phyloP scores from a whole-genome alignment of 2,888 invertebrate genomes.

The Hololepta plana region DNA sequence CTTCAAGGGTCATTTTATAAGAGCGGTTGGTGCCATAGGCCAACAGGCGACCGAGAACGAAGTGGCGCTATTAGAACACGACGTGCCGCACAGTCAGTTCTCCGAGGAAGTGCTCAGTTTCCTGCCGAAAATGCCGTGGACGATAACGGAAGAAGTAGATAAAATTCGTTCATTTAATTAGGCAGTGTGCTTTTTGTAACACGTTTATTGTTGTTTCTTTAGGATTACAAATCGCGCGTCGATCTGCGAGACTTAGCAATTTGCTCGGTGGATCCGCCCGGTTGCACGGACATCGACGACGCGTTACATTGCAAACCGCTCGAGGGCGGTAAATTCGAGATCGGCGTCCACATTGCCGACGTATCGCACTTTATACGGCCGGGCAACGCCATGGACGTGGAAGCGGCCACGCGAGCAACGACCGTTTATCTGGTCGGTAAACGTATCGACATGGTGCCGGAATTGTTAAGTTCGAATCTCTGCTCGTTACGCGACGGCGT shows the following conservation, averaged over 20 bases:
- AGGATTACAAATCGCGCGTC: conserved; percentile 60
- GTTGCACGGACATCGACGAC: conserved; percentile 98
- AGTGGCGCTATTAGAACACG: conserved; percentile 87
- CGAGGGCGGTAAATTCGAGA: conserved; percentile 55
- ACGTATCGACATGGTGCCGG: conserved; percentile 75
- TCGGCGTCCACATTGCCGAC: conserved; percentile 98
- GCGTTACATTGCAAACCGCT: conserved; percentile 78
- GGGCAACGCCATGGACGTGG: conserved; percentile 77
- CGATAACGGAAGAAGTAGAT: conserved; percentile 60
- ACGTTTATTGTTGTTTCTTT: conserved; percentile 8
- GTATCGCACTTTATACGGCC: conserved; percentile 95
- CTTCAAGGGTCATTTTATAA: conserved; percentile 76
- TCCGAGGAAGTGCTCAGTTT: conserved; percentile 86
- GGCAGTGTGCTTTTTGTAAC: conserved; percentile 6
- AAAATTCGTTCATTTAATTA: background rate
- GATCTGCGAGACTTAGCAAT: conserved; percentile 75
- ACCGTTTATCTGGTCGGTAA: conserved; percentile 93
- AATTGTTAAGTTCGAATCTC: conserved; percentile 82
- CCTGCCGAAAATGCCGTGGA: conserved; percentile 79
- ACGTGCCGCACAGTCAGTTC: conserved; percentile 90
- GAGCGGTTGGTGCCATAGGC: conserved; percentile 81
- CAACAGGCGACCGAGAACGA: conserved; percentile 94
- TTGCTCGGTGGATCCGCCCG: conserved; percentile 95
- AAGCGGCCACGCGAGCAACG: conserved; percentile 85
- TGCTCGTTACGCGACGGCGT: conserved; percentile 85